A percentile compares a stretch with the other conserved stretches of the same genome.
phyloP scores from a whole-genome alignment of 2,888 invertebrate species.

The Diloba caeruleocephala region DNA sequence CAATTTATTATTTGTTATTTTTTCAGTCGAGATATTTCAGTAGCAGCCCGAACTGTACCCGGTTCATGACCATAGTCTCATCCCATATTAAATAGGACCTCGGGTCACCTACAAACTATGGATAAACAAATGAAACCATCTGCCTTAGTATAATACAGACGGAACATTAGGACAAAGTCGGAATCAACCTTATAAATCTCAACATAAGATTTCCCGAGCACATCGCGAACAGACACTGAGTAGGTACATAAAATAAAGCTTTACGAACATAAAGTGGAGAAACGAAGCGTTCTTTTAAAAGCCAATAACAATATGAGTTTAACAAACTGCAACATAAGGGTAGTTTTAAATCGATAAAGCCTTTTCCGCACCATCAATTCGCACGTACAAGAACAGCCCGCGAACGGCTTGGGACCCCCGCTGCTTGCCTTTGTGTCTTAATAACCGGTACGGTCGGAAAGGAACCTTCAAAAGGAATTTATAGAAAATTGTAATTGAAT shows the following conservation, averaged over 20 bases:
- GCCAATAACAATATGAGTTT: constrained; percentile 79
- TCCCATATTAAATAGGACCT: too few relatives aligned
- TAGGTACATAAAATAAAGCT: constrained; percentile 39
- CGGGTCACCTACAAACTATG: too few relatives aligned
- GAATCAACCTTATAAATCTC: not conserved
- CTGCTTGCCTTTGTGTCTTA: constrained; percentile 73
- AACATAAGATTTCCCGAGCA: constrained; percentile 6
- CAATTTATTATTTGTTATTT: too few relatives aligned
- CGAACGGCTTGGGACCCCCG: constrained; percentile 55
- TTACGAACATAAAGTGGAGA: constrained; percentile 38
- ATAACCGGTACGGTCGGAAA: constrained; percentile 71
- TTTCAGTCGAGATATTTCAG: too few relatives aligned
- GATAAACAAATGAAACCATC: too few relatives aligned
- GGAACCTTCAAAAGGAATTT: constrained; percentile 74
- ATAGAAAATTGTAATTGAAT: constrained; percentile 68
- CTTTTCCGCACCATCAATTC: constrained; percentile 75
- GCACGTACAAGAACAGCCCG: constrained; percentile 60
- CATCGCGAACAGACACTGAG: constrained; percentile 28
- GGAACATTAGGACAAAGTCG: too few relatives aligned
- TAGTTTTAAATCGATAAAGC: constrained; percentile 78
- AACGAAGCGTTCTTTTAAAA: constrained; percentile 59
- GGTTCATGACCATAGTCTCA: too few relatives aligned
- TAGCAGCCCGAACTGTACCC: too few relatives aligned
- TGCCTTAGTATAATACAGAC: too few relatives aligned
- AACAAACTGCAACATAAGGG: constrained; percentile 74